phyloP scores from a whole-genome alignment of 2,113 vertebrate species.

The Beaufortia kweichowensis region DNA sequence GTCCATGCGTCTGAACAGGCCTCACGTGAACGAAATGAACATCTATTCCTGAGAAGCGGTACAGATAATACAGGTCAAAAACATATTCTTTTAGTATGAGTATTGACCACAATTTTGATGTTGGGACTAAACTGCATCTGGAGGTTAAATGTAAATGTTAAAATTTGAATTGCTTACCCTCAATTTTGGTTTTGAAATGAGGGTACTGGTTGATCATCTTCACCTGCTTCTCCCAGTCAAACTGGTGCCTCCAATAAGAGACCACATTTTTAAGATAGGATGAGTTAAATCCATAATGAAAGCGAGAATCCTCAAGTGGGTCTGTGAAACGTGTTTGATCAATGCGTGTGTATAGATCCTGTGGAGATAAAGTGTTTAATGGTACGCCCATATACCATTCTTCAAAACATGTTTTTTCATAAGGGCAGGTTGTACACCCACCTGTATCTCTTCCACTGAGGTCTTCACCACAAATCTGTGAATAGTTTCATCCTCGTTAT shows the following conservation, averaged over 20 bases:
- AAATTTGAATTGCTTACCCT: slow-evolving; percentile 72
- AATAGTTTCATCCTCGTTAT: slow-evolving; percentile 71
- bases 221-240: slow-evolving; percentile 85
- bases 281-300: slow-evolving; percentile 86
- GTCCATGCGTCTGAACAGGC: slow-evolving; percentile 65
- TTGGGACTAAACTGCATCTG: too few relatives aligned
- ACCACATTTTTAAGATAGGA: slow-evolving; percentile 76
- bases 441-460: slow-evolving; percentile 78
- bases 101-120: too few relatives aligned
- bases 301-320: slow-evolving; percentile 73
- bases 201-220: slow-evolving; percentile 81
- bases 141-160: too few relatives aligned
- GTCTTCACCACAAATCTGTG: slow-evolving; percentile 74
- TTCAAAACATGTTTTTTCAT: not conserved
- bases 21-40: slow-evolving; percentile 85
- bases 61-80: slow-evolving; percentile 28
- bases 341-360: slow-evolving; percentile 82
- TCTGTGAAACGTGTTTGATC: slow-evolving; percentile 75
- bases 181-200: slow-evolving; percentile 87
- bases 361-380: not conserved
- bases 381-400: not conserved
- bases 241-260: slow-evolving; percentile 84
- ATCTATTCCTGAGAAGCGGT: slow-evolving; percentile 74
- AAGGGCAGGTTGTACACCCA: slow-evolving; percentile 42
- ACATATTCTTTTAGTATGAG: too few relatives aligned